Evolutionary conservation across 1,140 invertebrate species (phyloP).

Genomic region (Hetaerina americana): DNA sequence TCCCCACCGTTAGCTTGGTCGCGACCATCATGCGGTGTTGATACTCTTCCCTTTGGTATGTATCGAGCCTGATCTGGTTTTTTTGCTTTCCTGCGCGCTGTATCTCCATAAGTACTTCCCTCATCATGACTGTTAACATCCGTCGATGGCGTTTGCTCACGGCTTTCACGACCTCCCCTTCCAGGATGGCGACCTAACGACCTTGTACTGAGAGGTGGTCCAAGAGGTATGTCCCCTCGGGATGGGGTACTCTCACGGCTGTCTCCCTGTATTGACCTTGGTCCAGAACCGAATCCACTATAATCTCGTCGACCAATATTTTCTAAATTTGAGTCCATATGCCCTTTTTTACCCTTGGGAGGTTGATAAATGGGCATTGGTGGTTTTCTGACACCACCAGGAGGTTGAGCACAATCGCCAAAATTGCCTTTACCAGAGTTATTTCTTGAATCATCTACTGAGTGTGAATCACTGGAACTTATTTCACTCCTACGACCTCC

Average conservation of each 20-base stretch:
- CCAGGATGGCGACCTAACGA: conserved; percentile 23
- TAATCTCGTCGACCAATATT: neutral
- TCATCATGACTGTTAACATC: conserved; percentile 21
- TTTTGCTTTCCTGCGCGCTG: conserved; percentile 29
- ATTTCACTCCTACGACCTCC: conserved; percentile 30
- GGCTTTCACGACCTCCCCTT: conserved; percentile 24
- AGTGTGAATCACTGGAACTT: conserved; percentile 17
- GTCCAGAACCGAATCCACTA: neutral
- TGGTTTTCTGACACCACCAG: conserved; percentile 2
- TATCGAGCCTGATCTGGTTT: conserved; percentile 42
- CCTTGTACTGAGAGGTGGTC: conserved; percentile 26
- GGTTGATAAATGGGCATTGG: conserved; percentile 7
- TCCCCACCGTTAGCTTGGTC: conserved; percentile 22
- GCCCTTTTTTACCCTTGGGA: neutral
- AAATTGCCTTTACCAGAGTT: conserved; percentile 1
- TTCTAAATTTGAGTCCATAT: neutral
- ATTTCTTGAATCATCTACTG: conserved; percentile 6
- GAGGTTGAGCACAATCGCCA: neutral
- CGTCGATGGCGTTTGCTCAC: conserved; percentile 23
- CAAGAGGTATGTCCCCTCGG: conserved; percentile 13
- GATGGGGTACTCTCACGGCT: conserved; percentile 10
- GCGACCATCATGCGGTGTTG: conserved; percentile 32
- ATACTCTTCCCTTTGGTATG: conserved; percentile 37
- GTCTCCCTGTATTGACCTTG: neutral
- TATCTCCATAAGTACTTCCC: conserved; percentile 21